Evolutionary conservation across 2,113 vertebrate genomes (phyloP).

Genomic region (Cardinalis cardinalis): DNA sequence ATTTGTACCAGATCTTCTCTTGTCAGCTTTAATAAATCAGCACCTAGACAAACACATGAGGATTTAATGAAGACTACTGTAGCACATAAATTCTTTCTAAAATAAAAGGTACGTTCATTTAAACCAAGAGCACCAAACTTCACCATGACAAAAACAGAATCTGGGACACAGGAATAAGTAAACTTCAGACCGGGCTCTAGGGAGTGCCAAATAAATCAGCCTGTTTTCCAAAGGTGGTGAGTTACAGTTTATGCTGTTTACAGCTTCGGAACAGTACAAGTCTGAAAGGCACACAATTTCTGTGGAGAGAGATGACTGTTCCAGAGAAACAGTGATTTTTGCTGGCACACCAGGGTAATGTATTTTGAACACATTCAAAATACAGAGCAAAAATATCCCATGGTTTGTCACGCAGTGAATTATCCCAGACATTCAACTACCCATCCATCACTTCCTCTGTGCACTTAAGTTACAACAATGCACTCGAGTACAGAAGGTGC

Average conservation of each 20-base stretch:
- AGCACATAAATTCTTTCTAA: not conserved
- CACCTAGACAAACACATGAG: slow-evolving; percentile 74
- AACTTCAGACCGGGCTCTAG: not conserved
- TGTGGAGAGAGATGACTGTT: not conserved
- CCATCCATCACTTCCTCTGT: not conserved
- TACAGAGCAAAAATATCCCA: not conserved
- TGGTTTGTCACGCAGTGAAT: not conserved
- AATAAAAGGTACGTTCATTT: not conserved
- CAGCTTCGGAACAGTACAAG: fast-evolving
- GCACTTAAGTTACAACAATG: not conserved
- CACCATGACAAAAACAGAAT: not conserved
- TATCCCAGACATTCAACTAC: not conserved
- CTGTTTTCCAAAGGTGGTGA: not conserved
- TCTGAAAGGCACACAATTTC: not conserved
- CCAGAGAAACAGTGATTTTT: not conserved
- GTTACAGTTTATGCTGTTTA: not conserved
- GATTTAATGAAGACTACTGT: not conserved
- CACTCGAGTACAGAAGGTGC: fast-evolving
- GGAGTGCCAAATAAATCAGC: not conserved
- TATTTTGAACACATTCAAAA: not conserved
- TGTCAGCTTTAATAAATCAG: slow-evolving; percentile 93
- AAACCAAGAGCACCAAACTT: not conserved
- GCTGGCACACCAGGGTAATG: not conserved
- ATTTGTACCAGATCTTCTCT: slow-evolving; percentile 93
- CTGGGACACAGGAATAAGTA: not conserved